Evolutionary conservation across 92 coral and sea anemone species (phyloP).

Genomic region (Epizoanthus illoricatus): DNA sequence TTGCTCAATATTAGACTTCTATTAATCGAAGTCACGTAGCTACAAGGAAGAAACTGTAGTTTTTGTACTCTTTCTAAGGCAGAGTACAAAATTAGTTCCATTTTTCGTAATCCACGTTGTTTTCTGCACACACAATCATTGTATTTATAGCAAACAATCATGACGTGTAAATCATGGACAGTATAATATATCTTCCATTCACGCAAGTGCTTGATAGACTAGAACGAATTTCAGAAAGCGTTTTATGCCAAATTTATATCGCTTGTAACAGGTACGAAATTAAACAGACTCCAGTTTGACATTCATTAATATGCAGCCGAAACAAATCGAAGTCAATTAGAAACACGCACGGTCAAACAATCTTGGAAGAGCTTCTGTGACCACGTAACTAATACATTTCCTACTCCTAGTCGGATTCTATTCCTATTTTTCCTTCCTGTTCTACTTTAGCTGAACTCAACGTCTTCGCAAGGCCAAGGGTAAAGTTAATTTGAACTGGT

Average conservation of each 20-base stretch:
- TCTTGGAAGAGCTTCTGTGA: background rate
- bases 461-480: conserved; percentile 2
- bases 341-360: background rate
- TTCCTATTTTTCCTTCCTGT: too few species aligned
- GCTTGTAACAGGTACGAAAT: background rate
- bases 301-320: background rate
- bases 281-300: background rate
- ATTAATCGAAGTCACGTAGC: background rate
- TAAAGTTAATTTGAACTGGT: background rate
- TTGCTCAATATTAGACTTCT: background rate
- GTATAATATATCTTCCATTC: background rate
- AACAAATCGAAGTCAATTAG: background rate
- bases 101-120: too few species aligned
- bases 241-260: background rate
- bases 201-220: background rate
- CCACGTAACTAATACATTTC: too few species aligned
- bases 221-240: background rate
- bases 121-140: background rate
- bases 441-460: background rate
- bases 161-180: background rate
- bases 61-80: background rate
- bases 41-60: background rate
- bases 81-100: background rate
- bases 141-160: background rate
- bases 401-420: too few species aligned